Evolutionary conservation across 2,888 invertebrate genomes (phyloP).

Genomic region (Caenorhabditis imperialis): DNA sequence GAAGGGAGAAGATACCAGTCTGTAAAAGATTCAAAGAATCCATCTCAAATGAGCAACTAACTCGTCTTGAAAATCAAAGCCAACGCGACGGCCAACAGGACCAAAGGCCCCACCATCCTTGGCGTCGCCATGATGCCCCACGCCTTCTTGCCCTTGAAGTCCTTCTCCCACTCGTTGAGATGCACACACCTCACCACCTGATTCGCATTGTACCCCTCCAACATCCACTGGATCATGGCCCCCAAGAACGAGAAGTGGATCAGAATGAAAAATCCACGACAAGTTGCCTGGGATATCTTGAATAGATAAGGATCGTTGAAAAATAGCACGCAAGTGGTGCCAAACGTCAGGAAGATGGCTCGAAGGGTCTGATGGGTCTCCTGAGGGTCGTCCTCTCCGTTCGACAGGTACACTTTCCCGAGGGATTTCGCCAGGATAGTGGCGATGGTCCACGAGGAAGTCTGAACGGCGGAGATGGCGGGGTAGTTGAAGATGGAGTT

Average conservation of each 20-base stretch:
- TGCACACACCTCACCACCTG: slow-evolving; percentile 51
- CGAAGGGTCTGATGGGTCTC: slow-evolving; percentile 48
- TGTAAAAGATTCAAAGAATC: too few relatives aligned
- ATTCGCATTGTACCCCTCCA: slow-evolving; percentile 53
- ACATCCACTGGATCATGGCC: slow-evolving; percentile 50
- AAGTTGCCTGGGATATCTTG: slow-evolving; percentile 34
- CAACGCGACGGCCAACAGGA: slow-evolving; percentile 14
- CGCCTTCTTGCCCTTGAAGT: slow-evolving; percentile 17
- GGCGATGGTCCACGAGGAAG: slow-evolving; percentile 20
- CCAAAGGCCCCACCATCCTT: slow-evolving; percentile 16
- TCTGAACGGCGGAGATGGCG: slow-evolving; percentile 8
- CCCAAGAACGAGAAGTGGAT: slow-evolving; percentile 47
- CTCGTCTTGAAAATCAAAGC: slow-evolving; percentile 32
- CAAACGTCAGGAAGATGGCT: slow-evolving; percentile 35
- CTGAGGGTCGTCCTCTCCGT: slow-evolving; percentile 52
- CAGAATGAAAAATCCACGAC: slow-evolving; percentile 37
- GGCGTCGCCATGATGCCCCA: slow-evolving; percentile 37
- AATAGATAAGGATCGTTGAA: slow-evolving; percentile 49
- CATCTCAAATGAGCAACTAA: not conserved
- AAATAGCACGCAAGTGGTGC: slow-evolving; percentile 30
- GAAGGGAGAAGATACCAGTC: slow-evolving; percentile 48
- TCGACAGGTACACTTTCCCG: slow-evolving; percentile 32
- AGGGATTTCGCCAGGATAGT: slow-evolving; percentile 13
- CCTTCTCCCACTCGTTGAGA: slow-evolving; percentile 46
- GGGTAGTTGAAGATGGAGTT: slow-evolving; percentile 19